Percentiles rank a stretch among this genome's conserved stretches.
Evolutionary conservation across 2,888 invertebrate species (phyloP).

Genomic region (Hoplodrina blanda): DNA sequence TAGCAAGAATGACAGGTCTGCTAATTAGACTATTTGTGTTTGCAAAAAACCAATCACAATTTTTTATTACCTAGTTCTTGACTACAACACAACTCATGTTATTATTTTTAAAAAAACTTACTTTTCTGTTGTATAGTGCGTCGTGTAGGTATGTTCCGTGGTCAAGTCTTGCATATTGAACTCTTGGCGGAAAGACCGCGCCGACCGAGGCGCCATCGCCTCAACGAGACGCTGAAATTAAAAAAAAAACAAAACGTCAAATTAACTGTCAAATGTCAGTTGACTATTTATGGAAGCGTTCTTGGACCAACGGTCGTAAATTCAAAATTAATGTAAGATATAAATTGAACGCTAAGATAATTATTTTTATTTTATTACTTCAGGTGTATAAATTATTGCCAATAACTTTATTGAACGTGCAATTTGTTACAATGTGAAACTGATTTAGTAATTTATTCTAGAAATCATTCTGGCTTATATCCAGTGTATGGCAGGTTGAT

Average conservation of each 20-base stretch:
- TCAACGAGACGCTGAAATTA: constrained; percentile 92
- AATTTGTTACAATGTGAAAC: not conserved
- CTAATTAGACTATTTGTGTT: constrained; percentile 24
- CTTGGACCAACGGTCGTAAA: not conserved
- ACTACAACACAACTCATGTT: constrained; percentile 5
- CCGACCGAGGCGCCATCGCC: constrained; percentile 93
- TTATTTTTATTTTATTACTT: constrained; percentile 12
- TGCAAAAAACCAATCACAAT: constrained; percentile 13
- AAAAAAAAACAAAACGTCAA: constrained; percentile 46
- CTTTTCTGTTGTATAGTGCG: constrained; percentile 92
- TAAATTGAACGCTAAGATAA: not conserved
- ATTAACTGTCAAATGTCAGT: constrained; percentile 12
- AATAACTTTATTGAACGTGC: not conserved
- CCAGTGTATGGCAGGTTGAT: constrained; percentile 25
- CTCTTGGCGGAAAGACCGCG: constrained; percentile 95
- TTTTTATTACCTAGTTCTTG: constrained; percentile 7
- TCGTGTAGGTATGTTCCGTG: constrained; percentile 92
- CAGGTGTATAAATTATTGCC: constrained; percentile 11
- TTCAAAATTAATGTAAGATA: constrained; percentile 7
- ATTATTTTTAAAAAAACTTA: constrained; percentile 85
- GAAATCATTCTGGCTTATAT: constrained; percentile 33
- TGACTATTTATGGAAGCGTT: not conserved
- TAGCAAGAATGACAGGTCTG: constrained; percentile 11
- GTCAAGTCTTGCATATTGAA: constrained; percentile 94
- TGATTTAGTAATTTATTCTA: constrained; percentile 16